Evolutionary conservation across 2,888 invertebrate genomes (phyloP).

Genomic region (Nomada fucata): DNA sequence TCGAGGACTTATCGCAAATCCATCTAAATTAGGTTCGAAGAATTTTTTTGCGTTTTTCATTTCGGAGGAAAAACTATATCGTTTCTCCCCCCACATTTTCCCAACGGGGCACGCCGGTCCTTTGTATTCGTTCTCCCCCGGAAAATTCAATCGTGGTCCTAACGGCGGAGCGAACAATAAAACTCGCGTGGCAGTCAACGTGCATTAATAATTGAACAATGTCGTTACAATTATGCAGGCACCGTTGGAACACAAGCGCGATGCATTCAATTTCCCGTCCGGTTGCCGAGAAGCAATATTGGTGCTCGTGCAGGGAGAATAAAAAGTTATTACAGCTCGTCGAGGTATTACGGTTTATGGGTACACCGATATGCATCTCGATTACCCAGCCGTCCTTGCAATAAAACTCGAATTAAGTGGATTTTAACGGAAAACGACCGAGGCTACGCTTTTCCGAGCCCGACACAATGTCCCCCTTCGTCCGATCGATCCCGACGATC

Average conservation of each 20-base stretch:
- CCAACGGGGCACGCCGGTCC: no score
- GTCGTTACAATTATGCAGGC: background rate
- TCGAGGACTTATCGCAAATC: no score
- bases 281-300: slow-evolving; percentile 23
- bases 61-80: no score
- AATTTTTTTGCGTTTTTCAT: no score
- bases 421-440: slow-evolving; percentile 16
- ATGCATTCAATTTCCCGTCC: slow-evolving; percentile 16
- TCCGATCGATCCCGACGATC: no score
- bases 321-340: slow-evolving; percentile 47
- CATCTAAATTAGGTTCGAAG: no score
- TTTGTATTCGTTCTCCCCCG: no score
- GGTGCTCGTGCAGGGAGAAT: slow-evolving; percentile 20
- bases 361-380: slow-evolving; percentile 30
- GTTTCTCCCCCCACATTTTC: no score
- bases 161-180: no score
- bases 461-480: background rate
- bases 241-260: background rate
- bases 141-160: no score
- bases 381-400: slow-evolving; percentile 25
- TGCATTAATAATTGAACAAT: background rate
- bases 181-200: background rate
- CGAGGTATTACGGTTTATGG: slow-evolving; percentile 29
- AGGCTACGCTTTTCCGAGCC: background rate
- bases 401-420: slow-evolving; percentile 43